A percentile compares a stretch with the other conserved stretches of the same genome.
These are phyloP conservation scores for Oriolus oriolus DNA, from an alignment of 2,113 vertebrate genomes.

Conservation along the genomic window DNA sequence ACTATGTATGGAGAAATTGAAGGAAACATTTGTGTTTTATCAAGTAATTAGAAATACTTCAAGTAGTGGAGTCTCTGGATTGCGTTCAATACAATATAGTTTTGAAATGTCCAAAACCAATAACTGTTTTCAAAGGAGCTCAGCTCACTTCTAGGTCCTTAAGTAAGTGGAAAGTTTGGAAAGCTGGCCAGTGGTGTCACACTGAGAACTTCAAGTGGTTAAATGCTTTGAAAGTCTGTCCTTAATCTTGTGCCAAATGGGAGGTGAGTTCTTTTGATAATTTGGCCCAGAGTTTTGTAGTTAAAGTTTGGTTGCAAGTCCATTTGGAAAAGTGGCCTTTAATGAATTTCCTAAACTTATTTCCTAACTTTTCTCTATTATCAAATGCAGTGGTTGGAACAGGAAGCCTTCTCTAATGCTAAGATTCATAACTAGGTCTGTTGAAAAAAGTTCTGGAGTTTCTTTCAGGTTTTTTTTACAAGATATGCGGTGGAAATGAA, in stretches of 20 bases:
- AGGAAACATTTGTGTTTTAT: conserved; percentile 46
- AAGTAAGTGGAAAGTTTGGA: conserved; percentile 44
- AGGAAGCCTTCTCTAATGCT: background rate
- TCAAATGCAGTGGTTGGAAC: background rate
- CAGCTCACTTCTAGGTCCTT: conserved; percentile 11
- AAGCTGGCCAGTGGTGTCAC: conserved; percentile 13
- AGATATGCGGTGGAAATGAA: background rate
- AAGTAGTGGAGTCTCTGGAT: background rate
- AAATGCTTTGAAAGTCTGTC: conserved; percentile 29
- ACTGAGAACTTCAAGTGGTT: conserved; percentile 44
- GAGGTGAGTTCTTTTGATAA: conserved; percentile 18
- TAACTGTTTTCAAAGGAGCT: conserved; percentile 35
- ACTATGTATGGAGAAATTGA: background rate
- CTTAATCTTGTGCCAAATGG: conserved; percentile 46
- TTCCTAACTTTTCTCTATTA: background rate
- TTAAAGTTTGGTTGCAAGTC: background rate
- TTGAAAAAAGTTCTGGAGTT: background rate
- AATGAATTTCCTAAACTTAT: background rate
- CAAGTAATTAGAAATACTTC: background rate
- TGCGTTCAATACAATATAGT: background rate
- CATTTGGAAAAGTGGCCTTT: background rate
- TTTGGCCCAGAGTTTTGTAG: background rate
- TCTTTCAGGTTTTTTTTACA: background rate
- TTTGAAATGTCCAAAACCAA: conserved; percentile 1
- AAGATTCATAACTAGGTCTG: background rate